Conservation (phyloP, 1,140 invertebrate species). For the Formica exsecta region DNA sequence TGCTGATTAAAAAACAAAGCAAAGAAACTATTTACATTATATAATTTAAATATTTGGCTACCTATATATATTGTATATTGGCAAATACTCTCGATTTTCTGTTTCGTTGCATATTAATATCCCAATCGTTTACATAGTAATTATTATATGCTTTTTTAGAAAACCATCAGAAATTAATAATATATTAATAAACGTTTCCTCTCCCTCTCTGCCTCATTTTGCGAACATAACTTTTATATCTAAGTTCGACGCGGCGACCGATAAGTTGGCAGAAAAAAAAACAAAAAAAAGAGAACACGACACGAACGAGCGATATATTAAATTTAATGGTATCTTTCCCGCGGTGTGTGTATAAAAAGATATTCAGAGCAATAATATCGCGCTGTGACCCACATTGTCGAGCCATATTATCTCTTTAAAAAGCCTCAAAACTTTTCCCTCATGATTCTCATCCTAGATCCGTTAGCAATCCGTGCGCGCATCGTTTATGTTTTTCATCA, state of each 20-base stretch:
- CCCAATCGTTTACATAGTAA: not conserved
- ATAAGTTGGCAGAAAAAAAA: slow-evolving; percentile 19
- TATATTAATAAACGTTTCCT: slow-evolving; percentile 31
- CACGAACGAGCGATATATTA: slow-evolving; percentile 39
- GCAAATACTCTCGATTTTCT: not conserved
- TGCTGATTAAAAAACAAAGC: not conserved
- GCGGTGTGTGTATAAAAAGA: slow-evolving; percentile 44
- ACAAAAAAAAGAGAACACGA: not conserved
- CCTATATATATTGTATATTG: not conserved
- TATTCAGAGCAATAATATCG: slow-evolving; percentile 53
- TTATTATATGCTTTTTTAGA: not conserved
- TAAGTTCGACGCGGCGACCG: not conserved
- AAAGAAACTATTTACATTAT: not conserved
- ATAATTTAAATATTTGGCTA: too few species aligned
- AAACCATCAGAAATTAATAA: not conserved
- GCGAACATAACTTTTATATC: not conserved
- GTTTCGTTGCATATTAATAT: not conserved
- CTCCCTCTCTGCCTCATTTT: not conserved
- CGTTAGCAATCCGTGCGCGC: slow-evolving; percentile 17
- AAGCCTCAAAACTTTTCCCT: slow-evolving; percentile 50
- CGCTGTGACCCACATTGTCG: slow-evolving; percentile 52
- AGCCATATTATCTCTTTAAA: slow-evolving; percentile 68
- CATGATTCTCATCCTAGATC: slow-evolving; percentile 55
- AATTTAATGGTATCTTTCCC: slow-evolving; percentile 63
- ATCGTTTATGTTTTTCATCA: slow-evolving; percentile 49